These are phyloP conservation scores for Ferrisia virgata DNA, from an alignment of 2,888 invertebrate genomes.

Conservation along the genomic window DNA sequence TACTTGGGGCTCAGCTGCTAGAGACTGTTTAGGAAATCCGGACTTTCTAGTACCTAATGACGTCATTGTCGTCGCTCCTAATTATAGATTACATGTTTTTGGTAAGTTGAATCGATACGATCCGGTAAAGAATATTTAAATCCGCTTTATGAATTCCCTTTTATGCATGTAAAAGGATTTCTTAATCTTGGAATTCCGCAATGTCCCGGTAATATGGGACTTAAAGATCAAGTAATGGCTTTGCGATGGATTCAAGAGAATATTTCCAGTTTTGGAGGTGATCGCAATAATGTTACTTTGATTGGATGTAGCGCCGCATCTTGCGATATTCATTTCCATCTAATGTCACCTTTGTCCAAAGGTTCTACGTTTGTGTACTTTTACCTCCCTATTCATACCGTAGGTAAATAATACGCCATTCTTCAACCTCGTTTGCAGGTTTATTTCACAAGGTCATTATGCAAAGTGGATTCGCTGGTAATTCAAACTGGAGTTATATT, in stretches of 20 bases:
- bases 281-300: constrained; percentile 23
- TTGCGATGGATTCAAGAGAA: constrained; percentile 15
- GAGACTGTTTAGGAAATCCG: background rate
- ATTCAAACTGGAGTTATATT: background rate
- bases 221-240: constrained; percentile 16
- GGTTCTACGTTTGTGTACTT: background rate
- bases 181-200: background rate
- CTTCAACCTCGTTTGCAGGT: background rate
- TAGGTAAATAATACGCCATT: no score
- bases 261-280: constrained; percentile 18
- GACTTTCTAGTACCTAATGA: constrained; percentile 21
- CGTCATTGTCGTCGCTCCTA: background rate
- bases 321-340: background rate
- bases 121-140: no score
- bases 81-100: constrained; percentile 20
- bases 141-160: background rate
- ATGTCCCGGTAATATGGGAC: constrained; percentile 24
- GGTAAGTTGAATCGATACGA: background rate
- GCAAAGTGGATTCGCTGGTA: constrained; percentile 30
- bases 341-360: constrained; percentile 22
- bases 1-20: constrained; percentile 2
- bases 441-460: constrained; percentile 27
- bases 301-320: constrained; percentile 2
- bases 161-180: background rate
- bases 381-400: no score